A percentile compares a stretch with the other conserved stretches of the same genome.
Evolutionary conservation across 53 echinoderm and acorn worm species (phyloP).

Genomic region (Apostichopus leukothele): DNA sequence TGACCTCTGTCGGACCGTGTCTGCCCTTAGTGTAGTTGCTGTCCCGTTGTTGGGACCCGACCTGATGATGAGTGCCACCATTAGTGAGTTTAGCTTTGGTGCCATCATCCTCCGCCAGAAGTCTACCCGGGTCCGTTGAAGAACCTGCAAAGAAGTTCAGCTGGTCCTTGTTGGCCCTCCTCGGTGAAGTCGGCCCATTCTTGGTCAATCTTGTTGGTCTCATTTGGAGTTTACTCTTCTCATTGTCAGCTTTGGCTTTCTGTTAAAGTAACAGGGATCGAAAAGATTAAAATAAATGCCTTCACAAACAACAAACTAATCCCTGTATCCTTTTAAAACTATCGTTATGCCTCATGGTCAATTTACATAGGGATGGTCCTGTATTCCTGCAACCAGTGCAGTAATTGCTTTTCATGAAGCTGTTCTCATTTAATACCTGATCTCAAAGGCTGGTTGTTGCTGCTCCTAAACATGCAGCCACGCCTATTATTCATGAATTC

Average conservation of each 20-base stretch:
- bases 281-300: neutral
- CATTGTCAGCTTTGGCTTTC: constrained; percentile 31
- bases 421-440: too few relatives aligned
- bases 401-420: too few relatives aligned
- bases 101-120: neutral
- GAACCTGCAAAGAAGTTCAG: constrained; percentile 34
- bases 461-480: too few relatives aligned
- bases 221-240: constrained; percentile 10
- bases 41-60: neutral
- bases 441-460: too few relatives aligned
- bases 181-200: constrained; percentile 18
- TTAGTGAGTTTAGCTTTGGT: neutral
- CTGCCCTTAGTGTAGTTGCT: neutral
- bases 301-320: too few relatives aligned
- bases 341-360: too few relatives aligned
- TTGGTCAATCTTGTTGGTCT: constrained; percentile 11
- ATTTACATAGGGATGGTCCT: too few relatives aligned
- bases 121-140: neutral
- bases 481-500: too few relatives aligned
- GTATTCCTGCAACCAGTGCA: too few relatives aligned
- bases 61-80: neutral
- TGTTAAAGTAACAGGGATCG: neutral
- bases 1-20: neutral
- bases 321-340: too few relatives aligned
- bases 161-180: neutral